A percentile compares a stretch with the other conserved stretches of the same genome.
These are phyloP conservation scores for Pyrrhosoma nymphula DNA, from an alignment of 2,888 invertebrate genomes.

Conservation along the genomic window DNA sequence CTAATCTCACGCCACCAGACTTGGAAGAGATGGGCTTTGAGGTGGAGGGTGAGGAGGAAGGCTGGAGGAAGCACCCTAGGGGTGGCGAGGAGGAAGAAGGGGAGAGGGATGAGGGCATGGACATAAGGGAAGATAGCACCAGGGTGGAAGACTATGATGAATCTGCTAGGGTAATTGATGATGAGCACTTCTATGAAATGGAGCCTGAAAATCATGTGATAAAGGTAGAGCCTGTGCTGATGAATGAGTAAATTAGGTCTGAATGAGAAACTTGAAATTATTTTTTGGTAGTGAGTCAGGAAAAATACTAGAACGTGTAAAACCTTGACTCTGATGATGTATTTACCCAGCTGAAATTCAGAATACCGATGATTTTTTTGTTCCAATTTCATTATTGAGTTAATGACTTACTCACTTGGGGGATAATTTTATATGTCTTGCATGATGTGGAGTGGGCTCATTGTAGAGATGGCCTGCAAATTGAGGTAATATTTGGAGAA, in stretches of 20 bases:
- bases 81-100: constrained; percentile 36
- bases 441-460: neutral
- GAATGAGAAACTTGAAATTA: neutral
- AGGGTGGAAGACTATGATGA: constrained; percentile 41
- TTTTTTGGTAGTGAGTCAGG: neutral
- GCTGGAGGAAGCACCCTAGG: constrained; percentile 49
- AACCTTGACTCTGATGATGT: neutral
- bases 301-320: neutral
- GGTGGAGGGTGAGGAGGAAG: constrained; percentile 64
- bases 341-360: neutral
- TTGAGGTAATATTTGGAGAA: neutral
- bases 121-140: constrained; percentile 15
- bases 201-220: constrained; percentile 51
- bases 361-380: neutral
- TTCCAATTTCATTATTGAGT: neutral
- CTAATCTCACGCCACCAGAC: constrained; percentile 56
- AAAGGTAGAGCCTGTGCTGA: constrained; percentile 47
- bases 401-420: neutral
- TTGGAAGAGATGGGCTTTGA: constrained; percentile 68
- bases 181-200: constrained; percentile 52
- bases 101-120: constrained; percentile 42
- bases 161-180: constrained; percentile 35
- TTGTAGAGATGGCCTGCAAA: neutral
- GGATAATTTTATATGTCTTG: neutral
- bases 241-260: constrained; percentile 32